These are phyloP conservation scores for Plebejus argus DNA, from an alignment of 2,888 invertebrate genomes.

Conservation along the genomic window DNA sequence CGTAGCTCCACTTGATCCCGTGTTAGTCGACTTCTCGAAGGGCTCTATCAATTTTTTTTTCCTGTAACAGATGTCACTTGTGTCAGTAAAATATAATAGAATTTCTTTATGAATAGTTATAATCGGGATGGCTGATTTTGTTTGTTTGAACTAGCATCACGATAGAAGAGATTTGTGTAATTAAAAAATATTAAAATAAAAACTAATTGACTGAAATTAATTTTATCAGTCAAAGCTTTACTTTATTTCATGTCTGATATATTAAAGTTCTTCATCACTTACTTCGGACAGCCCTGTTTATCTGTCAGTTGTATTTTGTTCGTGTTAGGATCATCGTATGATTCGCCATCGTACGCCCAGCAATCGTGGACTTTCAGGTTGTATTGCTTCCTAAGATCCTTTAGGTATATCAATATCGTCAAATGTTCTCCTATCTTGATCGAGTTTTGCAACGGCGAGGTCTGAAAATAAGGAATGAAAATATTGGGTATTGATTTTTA, in stretches of 20 bases:
- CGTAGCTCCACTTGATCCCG: slow-evolving; percentile 82
- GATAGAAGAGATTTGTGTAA: neutral
- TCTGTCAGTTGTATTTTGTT: slow-evolving; percentile 84
- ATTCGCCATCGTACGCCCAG: slow-evolving; percentile 85
- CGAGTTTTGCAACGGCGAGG: slow-evolving; percentile 80
- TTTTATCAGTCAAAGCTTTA: no score
- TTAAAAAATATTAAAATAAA: no score
- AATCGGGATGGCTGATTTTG: neutral
- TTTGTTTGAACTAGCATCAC: neutral
- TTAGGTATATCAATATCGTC: slow-evolving; percentile 85
- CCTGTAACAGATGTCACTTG: slow-evolving; percentile 55
- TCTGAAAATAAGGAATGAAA: slow-evolving; percentile 58
- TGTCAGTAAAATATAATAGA: neutral
- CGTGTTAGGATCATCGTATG: slow-evolving; percentile 80
- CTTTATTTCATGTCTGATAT: no score
- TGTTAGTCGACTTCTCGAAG: slow-evolving; percentile 82
- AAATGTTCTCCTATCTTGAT: slow-evolving; percentile 86
- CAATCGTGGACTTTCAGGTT: slow-evolving; percentile 86
- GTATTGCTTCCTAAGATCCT: slow-evolving; percentile 82
- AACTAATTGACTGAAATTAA: no score
- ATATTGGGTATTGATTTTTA: neutral
- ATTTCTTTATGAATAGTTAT: neutral
- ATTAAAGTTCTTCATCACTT: slow-evolving; percentile 46
- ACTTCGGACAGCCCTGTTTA: slow-evolving; percentile 84
- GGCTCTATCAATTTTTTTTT: slow-evolving; percentile 84